Base-by-base conservation (phyloP, 2,888 invertebrate genomes). In the Callyntrura sp. region DNA sequence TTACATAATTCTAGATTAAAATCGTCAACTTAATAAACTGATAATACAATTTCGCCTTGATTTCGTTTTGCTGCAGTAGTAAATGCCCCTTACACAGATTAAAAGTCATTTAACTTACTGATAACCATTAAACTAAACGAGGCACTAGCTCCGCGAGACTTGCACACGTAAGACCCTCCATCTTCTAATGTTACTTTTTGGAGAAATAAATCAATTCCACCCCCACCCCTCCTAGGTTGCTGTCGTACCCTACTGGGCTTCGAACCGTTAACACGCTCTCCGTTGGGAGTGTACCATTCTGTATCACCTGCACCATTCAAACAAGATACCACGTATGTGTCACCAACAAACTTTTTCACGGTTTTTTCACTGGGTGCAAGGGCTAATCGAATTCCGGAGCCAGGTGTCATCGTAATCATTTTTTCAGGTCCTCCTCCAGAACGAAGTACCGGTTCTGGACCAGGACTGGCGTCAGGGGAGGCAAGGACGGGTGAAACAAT, bases 261-360 rank as follows among this genome's bases (percentile, higher is more conserved):
- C 20, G 90, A 83, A 3, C 60, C 83, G 68, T 88, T 90, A 8
- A 91, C 83, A 35, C 76, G 85, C 9, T 85, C 85, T n/a, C 90
- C 87, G 25, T 76, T 45, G 2, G 91, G 90, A 43, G 81, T 79
- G 8, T 60, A 70, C 91, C 91, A 91, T 62, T 91, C 90, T 9
- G 91, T 90, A 55, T 91, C 91, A n/a, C 73, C 55, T 3, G 88
- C 90, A 65, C 90, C 91, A 43, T 91, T 90, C 25, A 91, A 48
- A 82, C 91, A 91, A 35, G 85, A 85, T n/a, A 91, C 88, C 14
- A 91, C 91, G 65, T 88, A 91, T 1, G 91, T 91, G 55, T 91
- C 91, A 51, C 91, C 91, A 25, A 90, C 73, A 88, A 91, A 91
- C 70, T 91, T 91, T 73, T 91, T 91, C 28, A 91, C 91, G 5